Evolutionary conservation across 2,797 vertebrate species (phyloP), one percentile per base, ranked within the genome.

Genomic region (Cygnus olor): DNA sequence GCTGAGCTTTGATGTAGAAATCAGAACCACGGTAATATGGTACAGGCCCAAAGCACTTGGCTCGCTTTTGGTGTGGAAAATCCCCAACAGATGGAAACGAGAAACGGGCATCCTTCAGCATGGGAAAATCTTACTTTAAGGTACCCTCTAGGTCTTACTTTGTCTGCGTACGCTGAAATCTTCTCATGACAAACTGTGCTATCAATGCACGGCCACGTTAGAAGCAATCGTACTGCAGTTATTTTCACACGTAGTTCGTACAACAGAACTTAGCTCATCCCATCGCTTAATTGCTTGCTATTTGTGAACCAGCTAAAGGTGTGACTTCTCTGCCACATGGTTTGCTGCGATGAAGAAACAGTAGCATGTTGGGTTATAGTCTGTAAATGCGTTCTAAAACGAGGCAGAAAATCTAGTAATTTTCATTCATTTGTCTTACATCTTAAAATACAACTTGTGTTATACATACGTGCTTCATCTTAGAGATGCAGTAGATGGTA

Each of bases 291-390:
- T 94, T 90, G 68, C 64, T 71, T 69, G 16, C 22, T 83, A 30
- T 80, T 87, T 89, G 70, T 92, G 84, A 95, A 83, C 61, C 58
- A 88, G 66, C 57, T 80, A 5, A 68, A 87, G 90, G 66, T 94
- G 81, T 34, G 51, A 88, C 74, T 94, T 58, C 63, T 30, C 49
- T 83, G 61, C 74, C 51, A 28, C 47, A 7, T 53, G 24, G 34
- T 51, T 85, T 63, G 80, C 85, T 73, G 14, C 30, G 51, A 54
- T 18, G 34, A 57, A 58, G 51, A 60, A 77, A 92, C 64, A 38
- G 8, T 14, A 69, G 38, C 30, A 16, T 25, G 11, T 78, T 89
- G 49, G 27, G 6, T 78, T 95, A 13, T 78, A 32, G 80, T 63
- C 61, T 47, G 16, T 54, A 85, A 68, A 56, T 12, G 30, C 11